Evolutionary conservation across 2,113 vertebrate species (phyloP), one percentile per base, ranked within the genome.

Genomic region (Cervus canadensis): DNA sequence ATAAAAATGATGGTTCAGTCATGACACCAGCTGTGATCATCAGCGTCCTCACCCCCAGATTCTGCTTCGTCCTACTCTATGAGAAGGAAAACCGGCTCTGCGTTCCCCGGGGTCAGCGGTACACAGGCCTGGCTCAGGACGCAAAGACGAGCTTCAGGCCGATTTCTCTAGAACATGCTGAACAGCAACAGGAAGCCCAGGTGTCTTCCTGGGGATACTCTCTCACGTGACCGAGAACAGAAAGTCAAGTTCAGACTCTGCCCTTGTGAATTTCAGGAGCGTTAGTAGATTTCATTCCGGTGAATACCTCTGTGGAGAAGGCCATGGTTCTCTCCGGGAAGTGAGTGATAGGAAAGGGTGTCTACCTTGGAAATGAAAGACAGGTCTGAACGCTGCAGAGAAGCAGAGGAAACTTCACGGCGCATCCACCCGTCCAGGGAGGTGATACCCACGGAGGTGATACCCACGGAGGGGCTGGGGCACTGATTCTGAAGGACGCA

Each of bases 11-110:
- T 7, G 30, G 2, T 11, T 40, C 19, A 50, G 87, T 16, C 17
- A 2, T 0, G 13, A 7, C 10, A 2, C 4, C 0, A 2, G 67
- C 67, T 21, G 45, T 9, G 23, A 19, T 9, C n/a, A 5, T 0
- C 30, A 6, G 7, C 2, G 19, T 11, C 23, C 5, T 11, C 1
- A 21, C 14, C 10, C 7, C 16, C 5, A 13, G 50, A 71, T 26
- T 86, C 87, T 17, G 52, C 28, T 33, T 56, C 4, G 8, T 25
- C 45, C 78, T 40, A 2, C 14, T 43, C 33, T 36, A 6, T 17
- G 17, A 48, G 14, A 43, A 57, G 52, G 33, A 54, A 81, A 92
- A 16, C 23, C 26, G 0, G 4, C 50, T 36, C 2, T 7, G 45
- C 1, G 3, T 12, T 40, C 50, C 45, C n/a, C 2, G 2, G 78